A percentile compares a stretch with the other conserved stretches of the same genome.
phyloP scores from a whole-genome alignment of 2,797 vertebrate species.

The Enteromius radiatus region DNA sequence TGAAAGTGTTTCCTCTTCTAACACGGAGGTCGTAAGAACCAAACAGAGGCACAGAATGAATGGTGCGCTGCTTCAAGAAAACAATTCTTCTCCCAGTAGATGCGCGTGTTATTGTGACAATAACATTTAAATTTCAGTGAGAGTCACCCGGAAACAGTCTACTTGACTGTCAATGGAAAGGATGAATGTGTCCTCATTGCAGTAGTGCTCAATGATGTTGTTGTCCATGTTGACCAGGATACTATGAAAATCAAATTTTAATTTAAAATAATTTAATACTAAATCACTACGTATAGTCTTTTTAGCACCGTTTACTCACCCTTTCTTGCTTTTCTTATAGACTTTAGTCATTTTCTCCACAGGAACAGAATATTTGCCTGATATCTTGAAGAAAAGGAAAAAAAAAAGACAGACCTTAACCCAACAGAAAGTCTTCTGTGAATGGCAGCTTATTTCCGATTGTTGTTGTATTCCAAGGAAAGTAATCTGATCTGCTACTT shows the following conservation, averaged over 20 bases:
- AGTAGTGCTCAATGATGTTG: conserved; percentile 98
- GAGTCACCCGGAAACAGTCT: conserved; percentile 92
- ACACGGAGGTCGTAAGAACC: neutral
- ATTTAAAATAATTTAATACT: neutral
- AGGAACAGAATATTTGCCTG: conserved; percentile 92
- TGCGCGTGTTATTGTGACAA: neutral
- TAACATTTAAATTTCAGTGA: conserved; percentile 89
- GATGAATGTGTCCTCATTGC: conserved; percentile 97
- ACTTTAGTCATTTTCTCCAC: conserved; percentile 93
- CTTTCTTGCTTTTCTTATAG: conserved; percentile 99
- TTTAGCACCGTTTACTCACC: conserved; percentile 77
- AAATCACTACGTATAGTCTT: neutral
- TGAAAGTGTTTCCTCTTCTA: neutral
- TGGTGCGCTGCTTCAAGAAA: neutral
- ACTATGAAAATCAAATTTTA: conserved; percentile 68
- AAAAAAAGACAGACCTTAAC: neutral
- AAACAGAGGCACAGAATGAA: neutral
- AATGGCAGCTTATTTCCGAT: neutral
- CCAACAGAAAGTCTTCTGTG: neutral
- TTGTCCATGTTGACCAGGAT: conserved; percentile 99
- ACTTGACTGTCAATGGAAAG: conserved; percentile 89
- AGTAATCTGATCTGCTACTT: neutral
- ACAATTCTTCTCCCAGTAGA: neutral
- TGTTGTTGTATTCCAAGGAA: conserved; percentile 8
- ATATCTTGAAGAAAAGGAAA: conserved; percentile 80